Conservation (phyloP, 2,113 vertebrate species). For the Dasyornis broadbenti region DNA sequence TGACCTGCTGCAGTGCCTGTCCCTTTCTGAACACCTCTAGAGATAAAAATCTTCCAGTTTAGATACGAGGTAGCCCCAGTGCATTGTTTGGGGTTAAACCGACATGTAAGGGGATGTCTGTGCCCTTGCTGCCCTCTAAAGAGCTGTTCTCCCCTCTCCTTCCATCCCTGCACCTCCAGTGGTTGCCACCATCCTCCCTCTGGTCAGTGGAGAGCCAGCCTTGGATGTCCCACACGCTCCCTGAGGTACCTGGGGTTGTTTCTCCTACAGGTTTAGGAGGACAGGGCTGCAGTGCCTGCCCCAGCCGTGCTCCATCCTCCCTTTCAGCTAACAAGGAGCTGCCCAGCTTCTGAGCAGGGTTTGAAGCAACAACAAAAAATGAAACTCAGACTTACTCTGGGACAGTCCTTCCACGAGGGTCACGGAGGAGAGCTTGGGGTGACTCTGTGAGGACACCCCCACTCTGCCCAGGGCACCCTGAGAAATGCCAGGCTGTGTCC, state of each 20-base stretch:
- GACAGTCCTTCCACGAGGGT: neutral
- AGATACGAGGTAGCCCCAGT: rapidly evolving
- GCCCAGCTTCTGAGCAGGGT: neutral
- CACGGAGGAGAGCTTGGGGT: rapidly evolving
- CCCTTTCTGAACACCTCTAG: neutral
- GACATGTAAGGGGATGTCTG: neutral
- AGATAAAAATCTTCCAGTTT: neutral
- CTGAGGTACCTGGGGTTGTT: rapidly evolving
- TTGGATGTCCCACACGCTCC: neutral
- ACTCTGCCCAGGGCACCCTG: rapidly evolving
- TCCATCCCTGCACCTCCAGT: neutral
- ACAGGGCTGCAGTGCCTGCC: rapidly evolving
- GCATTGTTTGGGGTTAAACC: neutral
- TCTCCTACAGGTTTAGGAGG: neutral
- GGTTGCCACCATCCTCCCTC: rapidly evolving
- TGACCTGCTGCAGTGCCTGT: neutral
- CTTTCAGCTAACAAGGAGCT: neutral
- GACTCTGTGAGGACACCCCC: neutral
- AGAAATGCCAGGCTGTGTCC: neutral
- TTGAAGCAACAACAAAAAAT: neutral
- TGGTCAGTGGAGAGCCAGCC: neutral
- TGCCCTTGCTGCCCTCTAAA: rapidly evolving
- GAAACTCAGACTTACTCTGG: slow-evolving; percentile 14
- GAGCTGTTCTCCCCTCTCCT: neutral
- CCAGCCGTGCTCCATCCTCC: neutral